Evolutionary conservation across 1,140 invertebrate species (phyloP).

Genomic region (Notospermus geniculatus): DNA sequence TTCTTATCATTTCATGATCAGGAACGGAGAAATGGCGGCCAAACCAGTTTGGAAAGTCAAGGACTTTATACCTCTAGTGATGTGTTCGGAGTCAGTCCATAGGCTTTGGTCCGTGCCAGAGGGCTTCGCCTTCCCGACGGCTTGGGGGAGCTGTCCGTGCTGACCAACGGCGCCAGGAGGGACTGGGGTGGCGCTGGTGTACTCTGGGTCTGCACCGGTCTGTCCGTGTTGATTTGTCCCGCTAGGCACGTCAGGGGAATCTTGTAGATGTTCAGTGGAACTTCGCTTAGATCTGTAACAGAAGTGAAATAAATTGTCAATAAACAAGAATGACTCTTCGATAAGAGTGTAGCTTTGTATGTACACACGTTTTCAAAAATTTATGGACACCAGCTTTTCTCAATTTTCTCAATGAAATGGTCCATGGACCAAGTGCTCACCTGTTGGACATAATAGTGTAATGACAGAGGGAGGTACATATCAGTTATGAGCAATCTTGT

Average conservation of each 20-base stretch:
- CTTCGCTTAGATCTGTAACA: constrained; percentile 4
- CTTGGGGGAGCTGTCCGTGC: constrained; percentile 17
- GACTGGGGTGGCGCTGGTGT: constrained; percentile 26
- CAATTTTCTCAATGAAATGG: no score
- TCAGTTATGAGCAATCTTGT: no score
- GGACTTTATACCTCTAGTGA: neutral
- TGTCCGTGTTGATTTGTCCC: constrained; percentile 38
- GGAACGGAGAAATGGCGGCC: no score
- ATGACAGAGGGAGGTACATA: no score
- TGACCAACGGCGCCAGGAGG: constrained; percentile 37
- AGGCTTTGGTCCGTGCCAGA: constrained; percentile 33
- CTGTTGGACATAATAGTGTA: no score
- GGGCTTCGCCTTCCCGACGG: constrained; percentile 32
- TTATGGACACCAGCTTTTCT: neutral
- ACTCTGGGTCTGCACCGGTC: constrained; percentile 13
- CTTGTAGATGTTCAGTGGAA: constrained; percentile 37
- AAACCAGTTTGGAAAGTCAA: no score
- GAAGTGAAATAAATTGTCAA: neutral
- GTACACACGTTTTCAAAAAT: neutral
- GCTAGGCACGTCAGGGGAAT: constrained; percentile 46
- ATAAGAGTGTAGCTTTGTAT: no score
- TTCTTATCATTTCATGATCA: no score
- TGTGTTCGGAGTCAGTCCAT: constrained; percentile 5
- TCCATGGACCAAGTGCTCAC: no score
- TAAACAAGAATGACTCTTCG: neutral